Base-by-base conservation (phyloP, 2,797 vertebrate species). In the Antrozous pallidus region DNA sequence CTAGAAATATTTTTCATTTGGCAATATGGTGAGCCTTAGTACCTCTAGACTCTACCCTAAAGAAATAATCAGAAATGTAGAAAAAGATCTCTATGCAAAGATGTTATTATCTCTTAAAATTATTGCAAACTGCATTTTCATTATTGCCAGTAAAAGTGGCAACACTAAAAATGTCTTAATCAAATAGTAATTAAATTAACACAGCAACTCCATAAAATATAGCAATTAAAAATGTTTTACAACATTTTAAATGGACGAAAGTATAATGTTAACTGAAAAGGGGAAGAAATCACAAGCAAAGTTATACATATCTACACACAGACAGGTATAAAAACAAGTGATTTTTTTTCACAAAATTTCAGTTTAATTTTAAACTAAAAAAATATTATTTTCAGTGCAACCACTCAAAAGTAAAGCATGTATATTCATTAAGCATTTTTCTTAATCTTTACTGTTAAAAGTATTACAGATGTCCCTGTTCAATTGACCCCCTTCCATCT, bases 91-190 rank as follows among this genome's bases (percentile, higher is more conserved):
- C 26, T 86, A 73, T 69, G 42, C 54, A 88, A 94, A 80, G 16
- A 93, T 49, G 26, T 61, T 38, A 49, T 10, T 65, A 92, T 45
- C 33, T 82, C 47, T 90, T 54, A 65, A 3, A 84, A 80, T 79
- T 47, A 91, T 0, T 81, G 18, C 91, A 96, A 93, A 83, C 65
- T 82, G 0, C 45, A 92, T 84, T 88, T 92, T 85, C 9, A 88
- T 26, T 71, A 88, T 36, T 90, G 18, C 20, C 38, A 87, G 26
- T 49, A 95, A 83, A 93, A 63, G 28, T 47, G 31, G 9, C 61
- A 77, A 75, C 3, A 90, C 13, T 81, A 47, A 79, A 71, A 90
- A 75, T 58, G 28, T 73, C 74, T 85, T 11, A 61, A 74, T 65
- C 8, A 74, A 65, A 56, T 70, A 85, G 40, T 65, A 94, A 58